Evolutionary conservation across 2,797 vertebrate genomes (phyloP).

Genomic region (Rhinichthys osculus): DNA sequence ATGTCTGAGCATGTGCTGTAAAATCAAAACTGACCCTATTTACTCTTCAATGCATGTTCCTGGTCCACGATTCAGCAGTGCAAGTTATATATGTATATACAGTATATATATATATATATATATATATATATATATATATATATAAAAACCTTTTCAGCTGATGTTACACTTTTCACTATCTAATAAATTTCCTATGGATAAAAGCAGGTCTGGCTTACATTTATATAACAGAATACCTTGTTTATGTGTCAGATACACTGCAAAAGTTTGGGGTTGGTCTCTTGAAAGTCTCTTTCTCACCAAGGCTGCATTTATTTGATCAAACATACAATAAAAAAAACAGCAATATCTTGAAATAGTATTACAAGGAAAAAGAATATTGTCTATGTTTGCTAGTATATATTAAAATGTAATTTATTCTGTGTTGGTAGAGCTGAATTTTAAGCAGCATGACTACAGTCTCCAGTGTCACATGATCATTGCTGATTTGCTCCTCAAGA

Average conservation of each 20-base stretch:
- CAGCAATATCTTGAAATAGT: too few relatives aligned
- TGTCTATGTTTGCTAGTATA: neutral
- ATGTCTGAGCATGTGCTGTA: neutral
- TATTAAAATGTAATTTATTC: neutral
- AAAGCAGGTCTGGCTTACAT: neutral
- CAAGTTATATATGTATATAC: neutral
- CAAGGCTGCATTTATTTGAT: neutral
- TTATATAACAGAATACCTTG: neutral
- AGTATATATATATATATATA: too few relatives aligned
- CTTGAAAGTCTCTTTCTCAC: neutral
- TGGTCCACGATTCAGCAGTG: neutral
- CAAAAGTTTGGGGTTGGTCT: neutral
- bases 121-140: too few relatives aligned
- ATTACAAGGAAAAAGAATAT: too few relatives aligned
- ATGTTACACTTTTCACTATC: neutral
- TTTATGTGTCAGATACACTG: too few relatives aligned
- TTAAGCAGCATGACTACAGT: neutral
- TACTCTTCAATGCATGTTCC: neutral
- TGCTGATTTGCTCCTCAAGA: neutral
- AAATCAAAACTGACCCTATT: neutral
- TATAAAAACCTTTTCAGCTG: neutral
- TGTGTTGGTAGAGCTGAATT: neutral
- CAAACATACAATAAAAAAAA: neutral
- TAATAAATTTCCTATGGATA: neutral
- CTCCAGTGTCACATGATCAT: neutral